phyloP scores from a whole-genome alignment of 2,888 invertebrate species.

The Tridacna gigas region DNA sequence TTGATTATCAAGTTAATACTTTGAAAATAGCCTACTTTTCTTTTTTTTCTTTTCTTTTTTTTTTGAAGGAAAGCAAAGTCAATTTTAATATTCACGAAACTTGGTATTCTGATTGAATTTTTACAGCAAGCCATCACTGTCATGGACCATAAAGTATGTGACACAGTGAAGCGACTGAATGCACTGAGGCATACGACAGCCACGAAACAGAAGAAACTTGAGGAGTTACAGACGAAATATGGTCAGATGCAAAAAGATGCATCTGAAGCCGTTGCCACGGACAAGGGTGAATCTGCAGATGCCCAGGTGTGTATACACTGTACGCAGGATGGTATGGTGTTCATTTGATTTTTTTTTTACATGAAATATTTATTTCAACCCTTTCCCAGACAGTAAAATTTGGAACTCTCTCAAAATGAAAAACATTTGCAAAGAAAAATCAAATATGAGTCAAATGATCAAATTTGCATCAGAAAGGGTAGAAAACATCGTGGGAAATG shows the following conservation, averaged over 20 bases:
- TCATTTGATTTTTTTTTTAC: background rate
- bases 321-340: background rate
- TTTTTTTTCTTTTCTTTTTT: no score
- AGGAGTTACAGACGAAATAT: constrained; percentile 81
- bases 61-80: no score
- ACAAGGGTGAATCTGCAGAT: constrained; percentile 83
- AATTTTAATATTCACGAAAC: background rate
- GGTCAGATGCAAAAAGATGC: constrained; percentile 83
- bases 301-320: constrained; percentile 78
- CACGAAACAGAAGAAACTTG: constrained; percentile 81
- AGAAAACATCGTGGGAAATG: background rate
- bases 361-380: background rate
- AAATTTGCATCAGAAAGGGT: background rate
- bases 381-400: background rate
- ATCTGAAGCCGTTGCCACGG: constrained; percentile 82
- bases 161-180: constrained; percentile 83
- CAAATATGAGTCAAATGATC: background rate
- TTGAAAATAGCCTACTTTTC: no score
- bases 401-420: background rate
- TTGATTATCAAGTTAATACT: no score
- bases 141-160: constrained; percentile 84
- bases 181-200: constrained; percentile 81
- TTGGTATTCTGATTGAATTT: background rate
- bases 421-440: background rate
- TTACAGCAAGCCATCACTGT: constrained; percentile 83